A percentile compares a stretch with the other conserved stretches of the same genome.
Evolutionary conservation across 2,888 invertebrate species (phyloP).

Genomic region (Anagyrus pseudococci): DNA sequence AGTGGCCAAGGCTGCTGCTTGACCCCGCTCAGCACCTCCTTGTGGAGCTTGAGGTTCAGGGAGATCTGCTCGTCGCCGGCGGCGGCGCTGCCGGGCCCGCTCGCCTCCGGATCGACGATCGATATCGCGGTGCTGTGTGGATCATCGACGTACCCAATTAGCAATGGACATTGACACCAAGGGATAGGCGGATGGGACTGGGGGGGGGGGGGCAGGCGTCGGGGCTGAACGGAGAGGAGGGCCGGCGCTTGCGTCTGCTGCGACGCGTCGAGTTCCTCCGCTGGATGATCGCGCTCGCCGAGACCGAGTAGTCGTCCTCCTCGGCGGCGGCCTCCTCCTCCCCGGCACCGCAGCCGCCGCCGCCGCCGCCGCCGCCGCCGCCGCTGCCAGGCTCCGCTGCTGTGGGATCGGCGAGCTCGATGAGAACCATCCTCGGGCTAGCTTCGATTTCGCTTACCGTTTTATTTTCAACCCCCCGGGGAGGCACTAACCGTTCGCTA

Average conservation of each 20-base stretch:
- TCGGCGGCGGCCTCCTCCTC: slow-evolving; percentile 63
- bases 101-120: slow-evolving; percentile 75
- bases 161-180: no score
- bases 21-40: slow-evolving; percentile 87
- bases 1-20: slow-evolving; percentile 86
- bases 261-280: slow-evolving; percentile 77
- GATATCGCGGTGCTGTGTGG: slow-evolving; percentile 74
- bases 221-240: slow-evolving; percentile 66
- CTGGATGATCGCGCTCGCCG: slow-evolving; percentile 84
- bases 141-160: no score
- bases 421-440: no score
- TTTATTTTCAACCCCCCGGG: no score
- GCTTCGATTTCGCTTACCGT: no score
- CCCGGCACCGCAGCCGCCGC: neutral
- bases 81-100: slow-evolving; percentile 56
- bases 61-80: slow-evolving; percentile 91
- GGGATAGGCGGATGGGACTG: slow-evolving; percentile 73
- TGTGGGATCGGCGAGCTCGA: no score
- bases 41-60: slow-evolving; percentile 88
- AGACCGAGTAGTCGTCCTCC: slow-evolving; percentile 86
- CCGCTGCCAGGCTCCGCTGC: neutral
- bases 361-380: neutral
- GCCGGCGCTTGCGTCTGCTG: slow-evolving; percentile 69
- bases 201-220: slow-evolving; percentile 57
- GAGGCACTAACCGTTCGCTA: no score